Evolutionary conservation across 2,113 vertebrate species (phyloP).

Genomic region (Conger conger): DNA sequence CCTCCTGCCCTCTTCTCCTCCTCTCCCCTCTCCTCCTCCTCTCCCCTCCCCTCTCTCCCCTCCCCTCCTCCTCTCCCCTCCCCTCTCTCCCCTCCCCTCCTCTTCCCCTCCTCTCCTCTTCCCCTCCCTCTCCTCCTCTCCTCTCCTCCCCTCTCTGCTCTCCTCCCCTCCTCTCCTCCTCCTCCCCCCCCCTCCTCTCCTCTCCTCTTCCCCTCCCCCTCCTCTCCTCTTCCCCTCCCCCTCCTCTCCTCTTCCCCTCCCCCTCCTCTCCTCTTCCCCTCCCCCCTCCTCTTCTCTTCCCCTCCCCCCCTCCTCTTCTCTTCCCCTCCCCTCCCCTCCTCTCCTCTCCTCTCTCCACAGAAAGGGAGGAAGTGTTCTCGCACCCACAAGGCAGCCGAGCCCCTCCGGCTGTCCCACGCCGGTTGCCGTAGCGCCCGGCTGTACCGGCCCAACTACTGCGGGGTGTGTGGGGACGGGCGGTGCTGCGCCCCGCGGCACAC

Average conservation of each 20-base stretch:
- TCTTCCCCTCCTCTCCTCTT: neutral
- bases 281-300: neutral
- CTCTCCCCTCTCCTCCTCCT: too few relatives aligned
- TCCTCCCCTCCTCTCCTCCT: too few relatives aligned
- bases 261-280: neutral
- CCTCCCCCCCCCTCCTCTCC: neutral
- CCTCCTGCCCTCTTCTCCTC: too few relatives aligned
- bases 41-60: too few relatives aligned
- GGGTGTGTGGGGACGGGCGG: slow-evolving; percentile 72
- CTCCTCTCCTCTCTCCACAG: slow-evolving; percentile 48
- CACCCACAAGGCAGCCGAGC: slow-evolving; percentile 74
- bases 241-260: neutral
- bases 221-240: neutral
- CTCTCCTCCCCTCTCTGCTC: too few relatives aligned
- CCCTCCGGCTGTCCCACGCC: slow-evolving; percentile 68
- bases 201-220: neutral
- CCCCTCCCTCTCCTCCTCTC: neutral
- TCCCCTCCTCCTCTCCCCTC: too few relatives aligned
- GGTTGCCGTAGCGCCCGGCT: slow-evolving; percentile 74
- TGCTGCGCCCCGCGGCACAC: slow-evolving; percentile 77
- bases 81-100: neutral
- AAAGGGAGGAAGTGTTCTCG: slow-evolving; percentile 78
- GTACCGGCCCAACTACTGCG: slow-evolving; percentile 76
- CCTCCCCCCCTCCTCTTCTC: neutral
- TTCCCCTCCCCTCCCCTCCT: neutral